Conservation (phyloP, 2,888 invertebrate genomes). For the Acanthoscelides obtectus region DNA sequence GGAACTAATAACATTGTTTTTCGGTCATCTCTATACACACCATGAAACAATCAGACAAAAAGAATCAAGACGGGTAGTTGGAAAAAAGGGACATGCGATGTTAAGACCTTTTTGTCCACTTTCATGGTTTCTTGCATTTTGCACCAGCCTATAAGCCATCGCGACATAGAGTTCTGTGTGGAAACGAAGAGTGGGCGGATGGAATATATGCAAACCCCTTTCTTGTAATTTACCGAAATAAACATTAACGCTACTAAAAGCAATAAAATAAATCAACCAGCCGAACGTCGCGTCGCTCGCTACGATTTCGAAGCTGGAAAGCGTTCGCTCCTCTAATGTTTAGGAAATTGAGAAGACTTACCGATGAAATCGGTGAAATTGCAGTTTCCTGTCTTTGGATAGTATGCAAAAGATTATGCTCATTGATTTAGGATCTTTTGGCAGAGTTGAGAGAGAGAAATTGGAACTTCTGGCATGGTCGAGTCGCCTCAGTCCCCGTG, state of each 20-base stretch:
- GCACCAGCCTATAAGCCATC: background rate
- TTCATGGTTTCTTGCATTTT: background rate
- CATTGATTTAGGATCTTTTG: too few relatives aligned
- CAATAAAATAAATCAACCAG: conserved; percentile 55
- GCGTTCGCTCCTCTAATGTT: background rate
- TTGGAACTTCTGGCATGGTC: too few relatives aligned
- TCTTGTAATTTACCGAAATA: conserved; percentile 57
- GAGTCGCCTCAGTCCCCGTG: too few relatives aligned
- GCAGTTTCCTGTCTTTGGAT: too few relatives aligned
- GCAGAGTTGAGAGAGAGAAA: too few relatives aligned
- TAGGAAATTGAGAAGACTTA: conserved; percentile 27
- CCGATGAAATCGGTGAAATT: conserved; percentile 18
- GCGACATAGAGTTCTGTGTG: background rate
- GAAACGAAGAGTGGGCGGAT: background rate
- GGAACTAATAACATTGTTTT: too few relatives aligned
- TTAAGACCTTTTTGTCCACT: too few relatives aligned
- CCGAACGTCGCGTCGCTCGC: conserved; percentile 32
- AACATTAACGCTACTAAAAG: conserved; percentile 56
- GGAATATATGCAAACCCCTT: conserved; percentile 49
- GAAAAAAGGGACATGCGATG: too few relatives aligned
- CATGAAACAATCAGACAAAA: too few relatives aligned
- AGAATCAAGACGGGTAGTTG: too few relatives aligned
- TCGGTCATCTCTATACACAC: too few relatives aligned
- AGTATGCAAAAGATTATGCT: too few relatives aligned
- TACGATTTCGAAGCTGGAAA: background rate